A percentile compares a stretch with the other conserved stretches of the same genome.
Evolutionary conservation across 2,113 vertebrate genomes (phyloP).

Genomic region (Prinia subflava): DNA sequence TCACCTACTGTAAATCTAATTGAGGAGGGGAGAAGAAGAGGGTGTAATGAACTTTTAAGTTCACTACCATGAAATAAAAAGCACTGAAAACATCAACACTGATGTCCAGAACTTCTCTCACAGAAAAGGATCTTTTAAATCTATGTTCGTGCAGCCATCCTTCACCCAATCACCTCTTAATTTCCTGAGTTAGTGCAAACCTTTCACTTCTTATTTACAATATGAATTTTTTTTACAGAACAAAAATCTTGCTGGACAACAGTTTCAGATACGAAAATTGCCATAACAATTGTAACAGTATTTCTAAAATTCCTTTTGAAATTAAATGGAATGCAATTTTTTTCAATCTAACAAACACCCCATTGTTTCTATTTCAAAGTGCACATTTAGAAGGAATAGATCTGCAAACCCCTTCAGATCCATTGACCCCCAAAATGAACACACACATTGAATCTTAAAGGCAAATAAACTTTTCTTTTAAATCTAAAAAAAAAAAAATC

Average conservation of each 20-base stretch:
- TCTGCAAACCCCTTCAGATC: not conserved
- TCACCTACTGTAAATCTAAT: not conserved
- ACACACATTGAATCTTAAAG: not conserved
- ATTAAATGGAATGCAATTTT: not conserved
- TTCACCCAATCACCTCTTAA: not conserved
- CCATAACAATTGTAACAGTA: not conserved
- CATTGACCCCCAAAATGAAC: not conserved
- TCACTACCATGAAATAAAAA: not conserved
- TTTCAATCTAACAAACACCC: not conserved
- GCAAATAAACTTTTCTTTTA: not conserved
- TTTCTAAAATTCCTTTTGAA: not conserved
- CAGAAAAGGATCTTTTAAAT: not conserved
- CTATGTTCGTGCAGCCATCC: not conserved
- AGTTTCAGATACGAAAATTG: not conserved
- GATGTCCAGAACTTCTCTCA: not conserved
- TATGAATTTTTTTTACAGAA: not conserved
- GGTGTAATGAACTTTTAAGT: not conserved
- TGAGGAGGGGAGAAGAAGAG: accelerated
- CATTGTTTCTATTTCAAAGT: not conserved
- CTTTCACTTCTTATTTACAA: not conserved
- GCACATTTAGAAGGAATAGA: not conserved
- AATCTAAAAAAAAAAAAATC: not conserved
- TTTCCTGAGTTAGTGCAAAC: not conserved
- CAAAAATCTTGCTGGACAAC: not conserved
- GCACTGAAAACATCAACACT: not conserved